Evolutionary conservation across 2,797 vertebrate species (phyloP), one percentile per base, ranked within the genome.

Genomic region (Phalanger gymnotis): DNA sequence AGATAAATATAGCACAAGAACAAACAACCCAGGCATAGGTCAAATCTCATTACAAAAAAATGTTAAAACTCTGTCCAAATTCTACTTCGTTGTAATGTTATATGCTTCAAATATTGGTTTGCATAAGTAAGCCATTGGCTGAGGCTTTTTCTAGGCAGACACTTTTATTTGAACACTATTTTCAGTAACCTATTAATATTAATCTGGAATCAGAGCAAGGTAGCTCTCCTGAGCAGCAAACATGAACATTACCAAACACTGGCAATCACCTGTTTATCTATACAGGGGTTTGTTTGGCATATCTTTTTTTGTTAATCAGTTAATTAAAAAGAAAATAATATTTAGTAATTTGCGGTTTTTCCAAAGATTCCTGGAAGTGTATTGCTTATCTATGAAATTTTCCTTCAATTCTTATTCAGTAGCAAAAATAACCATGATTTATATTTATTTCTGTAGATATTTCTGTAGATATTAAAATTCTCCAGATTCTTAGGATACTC

Each of bases 251-350:
- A 94, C 61, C 87, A 73, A 19, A 57, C 96, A 47, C n/a, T 92
- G 90, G 55, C 93, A 0, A 61, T 92, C 40, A 40, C 7, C 96
- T 91, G 97, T 95, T 94, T 56, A 89, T 73, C 53, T 34, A 91
- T 90, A 95, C 55, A 90, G 93, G 25, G 54, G 56, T 94, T 27
- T 13, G 96, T 96, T 93, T 66, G 95, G 94, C 58, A 95, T 81
- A 12, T 94, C 57, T 95, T 89, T 96, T 90, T 93, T 95, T 10
- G 52, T 57, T 93, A 81, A 91, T 57, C 73, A 47, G 53, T 1
- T 27, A 22, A 87, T 30, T 34, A 2, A 19, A 30, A 52, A 92
- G 66, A 53, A 52, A 6, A 0, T 11, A 47, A 47, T 27, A 87
- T 47, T 87, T 87, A 87, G 40, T 87, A 27, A 47, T 87, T 47